A percentile compares a stretch with the other conserved stretches of the same genome.
Conservation (phyloP, 2,113 vertebrate species). For the Edolisoma coerulescens region DNA sequence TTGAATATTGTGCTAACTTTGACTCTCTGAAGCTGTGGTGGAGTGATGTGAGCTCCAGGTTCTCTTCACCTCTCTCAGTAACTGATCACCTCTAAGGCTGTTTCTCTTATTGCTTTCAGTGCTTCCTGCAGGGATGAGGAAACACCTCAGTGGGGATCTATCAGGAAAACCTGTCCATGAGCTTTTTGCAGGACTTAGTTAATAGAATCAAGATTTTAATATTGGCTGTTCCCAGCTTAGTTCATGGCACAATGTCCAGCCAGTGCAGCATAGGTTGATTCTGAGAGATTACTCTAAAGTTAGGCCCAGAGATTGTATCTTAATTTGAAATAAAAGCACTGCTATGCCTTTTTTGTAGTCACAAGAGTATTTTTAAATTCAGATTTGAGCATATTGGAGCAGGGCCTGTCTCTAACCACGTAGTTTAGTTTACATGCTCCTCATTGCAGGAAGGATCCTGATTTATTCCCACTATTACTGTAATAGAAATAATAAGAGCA, state of each 20-base stretch:
- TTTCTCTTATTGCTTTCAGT: not conserved
- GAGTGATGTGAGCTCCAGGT: not conserved
- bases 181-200: not conserved
- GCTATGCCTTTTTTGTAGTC: not conserved
- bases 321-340: not conserved
- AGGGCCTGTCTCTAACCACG: not conserved
- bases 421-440: not conserved
- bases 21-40: not conserved
- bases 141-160: not conserved
- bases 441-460: not conserved
- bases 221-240: not conserved
- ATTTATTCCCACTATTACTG: not conserved
- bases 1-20: not conserved
- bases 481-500: conserved; percentile 16
- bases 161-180: not conserved
- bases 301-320: not conserved
- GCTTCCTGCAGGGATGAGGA: not conserved
- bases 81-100: too few species aligned
- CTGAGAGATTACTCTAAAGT: not conserved
- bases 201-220: not conserved
- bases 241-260: not conserved
- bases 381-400: not conserved
- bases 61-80: not conserved
- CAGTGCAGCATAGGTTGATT: not conserved
- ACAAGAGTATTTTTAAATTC: not conserved